phyloP scores from a whole-genome alignment of 1,140 invertebrate species.

The Phortica variegata region DNA sequence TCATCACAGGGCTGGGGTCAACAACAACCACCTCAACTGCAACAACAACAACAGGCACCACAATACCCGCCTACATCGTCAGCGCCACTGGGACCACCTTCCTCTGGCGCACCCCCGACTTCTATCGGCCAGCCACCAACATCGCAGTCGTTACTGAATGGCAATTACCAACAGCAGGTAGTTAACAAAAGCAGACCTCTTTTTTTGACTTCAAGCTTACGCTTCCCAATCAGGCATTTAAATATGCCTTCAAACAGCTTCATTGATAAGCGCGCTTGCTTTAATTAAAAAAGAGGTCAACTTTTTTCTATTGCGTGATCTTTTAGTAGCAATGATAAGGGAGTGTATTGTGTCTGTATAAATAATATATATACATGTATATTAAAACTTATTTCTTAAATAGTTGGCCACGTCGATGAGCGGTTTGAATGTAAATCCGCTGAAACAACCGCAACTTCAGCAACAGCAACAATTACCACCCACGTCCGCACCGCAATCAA shows the following conservation, averaged over 20 bases:
- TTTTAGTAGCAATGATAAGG: neutral
- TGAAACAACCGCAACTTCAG: conserved; percentile 32
- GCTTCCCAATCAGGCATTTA: too few relatives aligned
- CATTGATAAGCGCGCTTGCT: neutral
- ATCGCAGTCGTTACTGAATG: conserved; percentile 39
- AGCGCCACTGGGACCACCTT: neutral
- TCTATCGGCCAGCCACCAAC: conserved; percentile 4
- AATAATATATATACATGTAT: neutral
- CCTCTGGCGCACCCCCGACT: conserved; percentile 1
- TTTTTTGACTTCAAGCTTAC: too few relatives aligned
- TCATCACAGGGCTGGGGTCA: conserved; percentile 9
- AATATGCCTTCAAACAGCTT: too few relatives aligned
- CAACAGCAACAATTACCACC: conserved; percentile 4
- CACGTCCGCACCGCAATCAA: conserved; percentile 7
- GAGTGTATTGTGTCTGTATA: neutral
- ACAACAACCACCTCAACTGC: conserved; percentile 16
- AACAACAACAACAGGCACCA: conserved; percentile 37
- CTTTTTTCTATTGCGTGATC: too few relatives aligned
- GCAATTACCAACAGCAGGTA: conserved; percentile 55
- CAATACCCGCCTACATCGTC: conserved; percentile 27
- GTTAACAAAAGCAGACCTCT: neutral
- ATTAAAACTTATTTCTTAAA: neutral
- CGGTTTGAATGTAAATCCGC: conserved; percentile 38
- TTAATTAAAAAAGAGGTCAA: neutral
- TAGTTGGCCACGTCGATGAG: conserved; percentile 50